phyloP scores from a whole-genome alignment of 2,888 invertebrate species.

The Drosophila trichaetosa region DNA sequence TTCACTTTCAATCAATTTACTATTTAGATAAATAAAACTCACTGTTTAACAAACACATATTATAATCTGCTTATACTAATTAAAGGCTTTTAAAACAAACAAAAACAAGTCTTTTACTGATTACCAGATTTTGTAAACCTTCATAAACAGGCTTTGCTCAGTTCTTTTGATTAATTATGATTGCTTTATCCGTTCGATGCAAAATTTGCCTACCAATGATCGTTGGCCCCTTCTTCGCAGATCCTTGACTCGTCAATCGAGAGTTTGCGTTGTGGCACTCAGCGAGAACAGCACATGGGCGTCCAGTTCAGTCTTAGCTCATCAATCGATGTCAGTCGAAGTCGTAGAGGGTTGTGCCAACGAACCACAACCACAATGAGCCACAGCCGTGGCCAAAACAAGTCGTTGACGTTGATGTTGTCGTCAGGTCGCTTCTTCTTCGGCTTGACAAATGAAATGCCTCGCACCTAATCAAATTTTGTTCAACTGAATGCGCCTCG shows the following conservation, averaged over 20 bases:
- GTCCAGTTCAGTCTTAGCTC: constrained; percentile 53
- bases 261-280: constrained; percentile 62
- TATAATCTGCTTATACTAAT: background rate
- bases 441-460: constrained; percentile 69
- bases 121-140: background rate
- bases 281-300: constrained; percentile 28
- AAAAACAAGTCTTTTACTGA: background rate
- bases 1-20: background rate
- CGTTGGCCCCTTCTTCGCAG: constrained; percentile 15
- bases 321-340: constrained; percentile 66
- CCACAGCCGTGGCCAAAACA: constrained; percentile 42
- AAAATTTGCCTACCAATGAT: constrained; percentile 37
- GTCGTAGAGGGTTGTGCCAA: constrained; percentile 45
- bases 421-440: constrained; percentile 47
- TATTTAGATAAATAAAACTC: background rate
- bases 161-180: constrained; percentile 6
- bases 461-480: constrained; percentile 77
- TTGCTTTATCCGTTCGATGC: constrained; percentile 7
- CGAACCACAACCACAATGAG: constrained; percentile 32
- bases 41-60: background rate
- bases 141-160: constrained; percentile 2
- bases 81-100: too few species aligned
- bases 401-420: constrained; percentile 31
- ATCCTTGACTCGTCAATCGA: constrained; percentile 29
- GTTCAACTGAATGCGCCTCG: constrained; percentile 70